A percentile compares a stretch with the other conserved stretches of the same genome.
Conservation (phyloP, 2,797 vertebrate species). For the Orestias chungarensis region DNA sequence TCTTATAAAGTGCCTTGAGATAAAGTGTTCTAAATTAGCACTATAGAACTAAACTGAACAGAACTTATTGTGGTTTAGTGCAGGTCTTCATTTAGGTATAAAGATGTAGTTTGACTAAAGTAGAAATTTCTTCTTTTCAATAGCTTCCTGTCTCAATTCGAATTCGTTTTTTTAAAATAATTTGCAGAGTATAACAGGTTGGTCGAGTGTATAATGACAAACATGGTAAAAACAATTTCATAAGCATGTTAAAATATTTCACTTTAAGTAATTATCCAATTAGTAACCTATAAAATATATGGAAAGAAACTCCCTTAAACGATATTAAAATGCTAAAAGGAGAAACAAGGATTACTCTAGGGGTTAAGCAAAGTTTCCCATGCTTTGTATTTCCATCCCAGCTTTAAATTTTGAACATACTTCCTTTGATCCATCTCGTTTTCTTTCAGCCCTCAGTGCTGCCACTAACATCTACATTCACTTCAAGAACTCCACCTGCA, state of each 20-base stretch:
- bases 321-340: no score
- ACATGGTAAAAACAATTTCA: background rate
- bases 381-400: constrained; percentile 11
- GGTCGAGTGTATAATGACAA: background rate
- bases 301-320: background rate
- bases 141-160: no score
- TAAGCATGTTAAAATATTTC: background rate
- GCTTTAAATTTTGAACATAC: constrained; percentile 34
- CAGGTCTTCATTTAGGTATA: no score
- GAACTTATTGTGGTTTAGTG: no score
- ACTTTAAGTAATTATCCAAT: background rate
- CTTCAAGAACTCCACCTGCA: constrained; percentile 38
- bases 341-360: background rate
- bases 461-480: constrained; percentile 10
- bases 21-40: no score
- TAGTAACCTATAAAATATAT: background rate
- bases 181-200: no score
- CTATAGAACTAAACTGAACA: no score
- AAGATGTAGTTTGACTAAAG: no score
- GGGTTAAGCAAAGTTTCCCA: constrained; percentile 13
- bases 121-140: no score
- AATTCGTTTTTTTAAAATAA: no score
- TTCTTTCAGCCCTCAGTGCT: constrained; percentile 8
- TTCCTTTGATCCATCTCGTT: constrained; percentile 20
- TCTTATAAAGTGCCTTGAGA: no score